phyloP scores from a whole-genome alignment of 2,113 vertebrate species.

The Prochilodus magdalenae region DNA sequence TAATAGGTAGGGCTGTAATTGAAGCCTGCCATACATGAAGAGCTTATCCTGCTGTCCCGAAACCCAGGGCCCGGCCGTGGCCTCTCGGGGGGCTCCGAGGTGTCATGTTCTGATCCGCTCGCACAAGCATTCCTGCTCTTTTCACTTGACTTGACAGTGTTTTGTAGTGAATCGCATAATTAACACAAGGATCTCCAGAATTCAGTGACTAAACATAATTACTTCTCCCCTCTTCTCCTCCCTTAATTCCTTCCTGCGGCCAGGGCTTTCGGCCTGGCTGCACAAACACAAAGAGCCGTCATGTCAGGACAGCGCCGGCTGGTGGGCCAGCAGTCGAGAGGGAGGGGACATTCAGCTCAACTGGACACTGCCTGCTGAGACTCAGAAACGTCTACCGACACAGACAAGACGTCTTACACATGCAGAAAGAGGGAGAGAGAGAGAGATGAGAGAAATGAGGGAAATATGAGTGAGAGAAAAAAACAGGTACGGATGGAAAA shows the following conservation, averaged over 20 bases:
- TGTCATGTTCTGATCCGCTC: conserved; percentile 66
- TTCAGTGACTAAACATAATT: conserved; percentile 94
- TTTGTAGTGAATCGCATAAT: conserved; percentile 84
- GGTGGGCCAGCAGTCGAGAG: conserved; percentile 84
- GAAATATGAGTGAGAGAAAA: no score
- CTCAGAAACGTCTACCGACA: conserved; percentile 44
- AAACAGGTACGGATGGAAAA: no score
- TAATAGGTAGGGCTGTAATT: conserved; percentile 52
- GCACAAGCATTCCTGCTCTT: conserved; percentile 78
- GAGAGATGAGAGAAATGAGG: no score
- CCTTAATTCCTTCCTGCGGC: conserved; percentile 71
- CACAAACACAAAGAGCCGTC: conserved; percentile 91
- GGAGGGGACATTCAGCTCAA: conserved; percentile 85
- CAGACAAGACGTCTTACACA: conserved; percentile 29
- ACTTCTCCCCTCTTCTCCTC: conserved; percentile 86
- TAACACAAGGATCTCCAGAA: conserved; percentile 91
- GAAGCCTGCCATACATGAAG: conserved; percentile 47
- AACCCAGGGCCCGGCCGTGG: conserved; percentile 39
- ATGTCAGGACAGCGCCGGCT: conserved; percentile 87
- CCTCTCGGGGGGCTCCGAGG: conserved; percentile 50
- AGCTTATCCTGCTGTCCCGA: conserved; percentile 47
- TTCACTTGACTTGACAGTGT: conserved; percentile 81
- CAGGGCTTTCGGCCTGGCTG: conserved; percentile 92
- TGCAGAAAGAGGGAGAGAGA: neutral
- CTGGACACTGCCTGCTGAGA: conserved; percentile 45